A percentile compares a stretch with the other conserved stretches of the same genome.
Conservation (phyloP, 2,888 invertebrate species). For the Meghimatium bilineatum region DNA sequence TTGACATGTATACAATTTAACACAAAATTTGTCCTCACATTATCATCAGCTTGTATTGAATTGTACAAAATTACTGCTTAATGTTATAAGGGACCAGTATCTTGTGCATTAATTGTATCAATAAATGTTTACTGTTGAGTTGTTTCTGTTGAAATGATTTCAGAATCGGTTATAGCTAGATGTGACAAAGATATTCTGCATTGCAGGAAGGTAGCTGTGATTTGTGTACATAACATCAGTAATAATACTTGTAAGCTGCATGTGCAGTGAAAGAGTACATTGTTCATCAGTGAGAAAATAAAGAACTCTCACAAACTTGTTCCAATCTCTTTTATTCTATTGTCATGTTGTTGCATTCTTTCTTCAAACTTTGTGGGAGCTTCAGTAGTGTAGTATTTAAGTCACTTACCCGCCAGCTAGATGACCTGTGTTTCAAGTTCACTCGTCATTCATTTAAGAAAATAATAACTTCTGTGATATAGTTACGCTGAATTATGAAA, state of each 20-base stretch:
- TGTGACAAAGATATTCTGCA: neutral
- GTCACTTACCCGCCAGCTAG: too few species aligned
- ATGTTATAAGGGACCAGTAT: neutral
- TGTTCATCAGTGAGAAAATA: conserved; percentile 20
- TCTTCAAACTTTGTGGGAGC: neutral
- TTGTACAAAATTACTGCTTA: too few species aligned
- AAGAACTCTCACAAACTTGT: neutral
- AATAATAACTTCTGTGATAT: too few species aligned
- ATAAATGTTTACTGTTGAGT: neutral
- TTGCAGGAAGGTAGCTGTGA: neutral
- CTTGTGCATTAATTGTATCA: neutral
- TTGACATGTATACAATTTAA: too few species aligned
- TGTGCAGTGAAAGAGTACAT: neutral
- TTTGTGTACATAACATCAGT: conserved; percentile 8
- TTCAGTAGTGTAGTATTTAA: too few species aligned
- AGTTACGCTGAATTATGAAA: too few species aligned
- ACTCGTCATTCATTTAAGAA: too few species aligned
- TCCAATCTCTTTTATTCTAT: neutral
- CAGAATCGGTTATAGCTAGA: neutral
- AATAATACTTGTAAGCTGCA: neutral
- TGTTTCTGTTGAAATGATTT: neutral
- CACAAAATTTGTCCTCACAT: too few species aligned
- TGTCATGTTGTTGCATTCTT: neutral
- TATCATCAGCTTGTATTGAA: too few species aligned
- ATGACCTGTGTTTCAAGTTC: too few species aligned